These are phyloP conservation scores for Agonum fuliginosum DNA, from an alignment of 2,888 invertebrate genomes.

Conservation along the genomic window DNA sequence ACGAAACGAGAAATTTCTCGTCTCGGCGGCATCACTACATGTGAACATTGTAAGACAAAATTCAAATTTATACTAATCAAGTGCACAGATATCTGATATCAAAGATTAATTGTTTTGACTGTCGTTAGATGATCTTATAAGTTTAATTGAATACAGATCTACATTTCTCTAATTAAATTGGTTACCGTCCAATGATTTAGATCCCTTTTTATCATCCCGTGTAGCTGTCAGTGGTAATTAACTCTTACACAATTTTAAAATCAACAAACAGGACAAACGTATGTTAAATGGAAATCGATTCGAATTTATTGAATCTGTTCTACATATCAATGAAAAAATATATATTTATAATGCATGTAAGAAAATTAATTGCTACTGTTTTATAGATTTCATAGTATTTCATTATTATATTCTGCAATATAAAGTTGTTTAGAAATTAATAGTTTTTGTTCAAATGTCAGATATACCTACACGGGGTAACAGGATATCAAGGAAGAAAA, in stretches of 20 bases:
- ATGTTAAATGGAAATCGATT: constrained; percentile 51
- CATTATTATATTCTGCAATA: neutral
- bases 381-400: constrained; percentile 8
- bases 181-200: constrained; percentile 40
- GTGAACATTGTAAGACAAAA: neutral
- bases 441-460: constrained; percentile 2
- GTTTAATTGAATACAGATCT: constrained; percentile 37
- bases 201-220: constrained; percentile 45
- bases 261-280: constrained; percentile 29
- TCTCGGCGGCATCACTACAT: too few species aligned
- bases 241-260: constrained; percentile 51
- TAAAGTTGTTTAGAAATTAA: constrained; percentile 1
- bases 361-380: constrained; percentile 19
- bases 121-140: constrained; percentile 23
- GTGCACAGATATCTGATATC: constrained; percentile 18
- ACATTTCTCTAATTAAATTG: constrained; percentile 51
- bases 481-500: too few species aligned
- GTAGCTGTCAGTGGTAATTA: constrained; percentile 52
- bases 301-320: constrained; percentile 38
- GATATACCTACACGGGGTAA: too few species aligned
- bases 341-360: constrained; percentile 28
- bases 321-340: constrained; percentile 33
- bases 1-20: too few species aligned
- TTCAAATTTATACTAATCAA: constrained; percentile 6
- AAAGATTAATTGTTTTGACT: constrained; percentile 12